phyloP scores from a whole-genome alignment of 2,113 vertebrate species.

The Gnathonemus longibarbis region DNA sequence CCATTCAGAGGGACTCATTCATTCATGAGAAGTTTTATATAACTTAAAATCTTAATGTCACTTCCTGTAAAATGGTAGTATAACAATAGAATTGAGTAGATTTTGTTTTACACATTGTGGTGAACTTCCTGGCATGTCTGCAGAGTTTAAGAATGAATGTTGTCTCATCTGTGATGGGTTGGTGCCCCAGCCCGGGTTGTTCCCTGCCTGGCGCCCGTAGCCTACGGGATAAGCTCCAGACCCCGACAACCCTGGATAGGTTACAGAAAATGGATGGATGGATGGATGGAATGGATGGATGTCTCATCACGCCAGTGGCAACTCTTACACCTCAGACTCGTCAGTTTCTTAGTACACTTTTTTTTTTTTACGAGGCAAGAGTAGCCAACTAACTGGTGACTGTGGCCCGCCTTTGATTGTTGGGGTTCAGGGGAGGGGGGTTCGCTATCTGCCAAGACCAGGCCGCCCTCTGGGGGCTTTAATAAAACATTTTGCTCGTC shows the following conservation, averaged over 20 bases:
- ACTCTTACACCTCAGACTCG: constrained; percentile 60
- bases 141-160: constrained; percentile 43
- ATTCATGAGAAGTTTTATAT: background rate
- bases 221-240: too few relatives aligned
- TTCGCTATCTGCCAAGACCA: constrained; percentile 65
- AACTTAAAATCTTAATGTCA: background rate
- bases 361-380: constrained; percentile 46
- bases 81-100: background rate
- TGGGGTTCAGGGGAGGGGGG: constrained; percentile 64
- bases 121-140: background rate
- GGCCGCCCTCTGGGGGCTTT: constrained; percentile 59
- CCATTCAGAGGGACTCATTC: background rate
- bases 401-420: constrained; percentile 59
- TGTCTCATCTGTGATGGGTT: constrained; percentile 35
- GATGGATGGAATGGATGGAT: background rate
- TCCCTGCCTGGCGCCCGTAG: too few relatives aligned
- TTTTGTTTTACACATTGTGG: background rate
- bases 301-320: constrained; percentile 50
- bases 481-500: constrained; percentile 77
- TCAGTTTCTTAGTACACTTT: constrained; percentile 40
- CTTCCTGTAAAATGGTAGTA: background rate
- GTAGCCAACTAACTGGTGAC: constrained; percentile 45
- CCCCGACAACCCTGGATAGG: too few relatives aligned
- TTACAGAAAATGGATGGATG: too few relatives aligned
- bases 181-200: too few relatives aligned